Evolutionary conservation across 1,140 invertebrate genomes (phyloP), one percentile per base, ranked within the genome.

Genomic region (Anadara kagoshimensis): DNA sequence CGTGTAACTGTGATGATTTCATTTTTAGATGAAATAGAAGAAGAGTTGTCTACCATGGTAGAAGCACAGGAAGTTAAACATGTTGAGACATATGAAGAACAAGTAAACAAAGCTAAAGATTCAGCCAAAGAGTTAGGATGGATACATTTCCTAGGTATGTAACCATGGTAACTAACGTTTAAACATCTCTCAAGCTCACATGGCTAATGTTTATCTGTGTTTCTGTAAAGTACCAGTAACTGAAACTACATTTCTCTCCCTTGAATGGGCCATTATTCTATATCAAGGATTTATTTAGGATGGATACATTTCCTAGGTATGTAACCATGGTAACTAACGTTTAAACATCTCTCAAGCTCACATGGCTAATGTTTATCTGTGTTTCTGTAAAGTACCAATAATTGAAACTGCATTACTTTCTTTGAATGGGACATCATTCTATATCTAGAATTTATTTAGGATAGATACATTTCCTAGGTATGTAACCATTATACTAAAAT

Each of bases 301-400:
- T 87, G 86, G 86, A 85, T 86, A 58, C 86, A 87, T 65, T 72
- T 87, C 44, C 72, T 89, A 58, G 86, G 87, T 88, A 73, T 53
- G 57, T 5, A 49, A 49, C n/a, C n/a, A 49, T 2, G n/a, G n/a
- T n/a, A n/a, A n/a, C n/a, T 18, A 18, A 18, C 10, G n/a, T 49
- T 49, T 2, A 18, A 49, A 49, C n/a, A 49, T 49, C 11, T 5
- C 16, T 18, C 7, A 49, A 49, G n/a, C 16, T 14, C 16, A 49
- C n/a, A 18, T 4, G n/a, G 47, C n/a, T 49, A 18, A 18, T 49
- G 5, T 49, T 49, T 49, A 10, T 49, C 14, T 49, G 14, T 49
- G 14, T 18, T 49, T 11, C 47, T 49, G 5, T 12, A 18, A n/a
- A 14, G n/a, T 49, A 18, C n/a, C n/a, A 16, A 10, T 2, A 4